Percentiles rank a stretch among this genome's conserved stretches.
Evolutionary conservation across 2,797 vertebrate species (phyloP).

Genomic region (Parambassis ranga): DNA sequence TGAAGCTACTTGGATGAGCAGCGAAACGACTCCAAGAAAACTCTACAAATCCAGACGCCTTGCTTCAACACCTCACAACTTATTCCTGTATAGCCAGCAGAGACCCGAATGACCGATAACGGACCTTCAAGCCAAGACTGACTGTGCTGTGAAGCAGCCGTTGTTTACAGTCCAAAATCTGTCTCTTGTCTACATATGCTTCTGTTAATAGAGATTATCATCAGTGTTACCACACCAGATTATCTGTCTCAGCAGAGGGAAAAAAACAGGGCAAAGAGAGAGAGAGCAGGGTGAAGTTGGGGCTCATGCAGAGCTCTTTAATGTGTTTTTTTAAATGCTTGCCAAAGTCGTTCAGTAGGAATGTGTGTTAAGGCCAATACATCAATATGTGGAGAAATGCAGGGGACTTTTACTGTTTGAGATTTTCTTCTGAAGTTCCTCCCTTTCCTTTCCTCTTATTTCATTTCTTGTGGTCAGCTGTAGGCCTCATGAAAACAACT

Average conservation of each 20-base stretch:
- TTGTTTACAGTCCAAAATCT: too few relatives aligned
- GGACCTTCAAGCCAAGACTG: too few relatives aligned
- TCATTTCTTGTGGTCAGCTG: constrained; percentile 4
- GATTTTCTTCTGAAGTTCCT: constrained; percentile 28
- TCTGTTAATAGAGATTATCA: too few relatives aligned
- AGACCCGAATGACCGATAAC: too few relatives aligned
- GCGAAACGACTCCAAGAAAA: too few relatives aligned
- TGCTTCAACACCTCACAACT: too few relatives aligned
- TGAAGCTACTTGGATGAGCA: too few relatives aligned
- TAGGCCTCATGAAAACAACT: constrained; percentile 19
- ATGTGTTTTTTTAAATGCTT: constrained; percentile 73
- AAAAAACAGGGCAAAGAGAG: constrained; percentile 11
- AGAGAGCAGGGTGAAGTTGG: constrained; percentile 65
- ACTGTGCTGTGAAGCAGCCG: too few relatives aligned
- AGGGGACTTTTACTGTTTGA: constrained; percentile 37
- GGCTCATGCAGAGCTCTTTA: constrained; percentile 67
- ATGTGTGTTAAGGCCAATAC: constrained; percentile 68
- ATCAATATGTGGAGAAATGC: constrained; percentile 61
- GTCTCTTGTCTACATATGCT: too few relatives aligned
- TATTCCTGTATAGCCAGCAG: too few relatives aligned
- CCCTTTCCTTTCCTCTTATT: constrained; percentile 7
- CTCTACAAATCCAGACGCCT: too few relatives aligned
- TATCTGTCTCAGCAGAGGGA: constrained; percentile 14
- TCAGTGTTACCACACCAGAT: constrained; percentile 14
- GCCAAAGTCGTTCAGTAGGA: constrained; percentile 76